Evolutionary conservation across 2,797 vertebrate species (phyloP), one percentile per base, ranked within the genome.

Genomic region (Chelmon rostratus): DNA sequence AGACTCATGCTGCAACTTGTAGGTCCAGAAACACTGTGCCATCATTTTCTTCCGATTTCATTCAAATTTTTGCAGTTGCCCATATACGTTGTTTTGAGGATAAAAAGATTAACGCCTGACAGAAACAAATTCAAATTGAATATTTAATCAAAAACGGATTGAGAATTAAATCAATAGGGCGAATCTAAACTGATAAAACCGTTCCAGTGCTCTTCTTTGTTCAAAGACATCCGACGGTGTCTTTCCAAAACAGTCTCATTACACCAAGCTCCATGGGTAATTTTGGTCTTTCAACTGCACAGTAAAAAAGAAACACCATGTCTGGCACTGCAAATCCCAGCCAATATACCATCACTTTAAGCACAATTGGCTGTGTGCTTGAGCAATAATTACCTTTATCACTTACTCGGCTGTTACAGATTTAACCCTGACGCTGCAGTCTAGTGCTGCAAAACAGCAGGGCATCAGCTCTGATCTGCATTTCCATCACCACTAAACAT

Each of bases 341-440:
- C 46, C 4, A 7, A 46, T 37, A 49, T 8, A 50, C 11, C 23
- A 19, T 67, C 31, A 40, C 6, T 78, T 37, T 15, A 38, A 74
- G 23, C 58, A 64, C n/a, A 65, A 65, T 63, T 52, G 42, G 47
- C 31, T 2, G 23, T 37, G 31, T 64, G 61, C 25, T 67, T 28
- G 25, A 68, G 56, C 59, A 76, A 68, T 76, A 84, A 90, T 86
- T 72, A 85, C 28, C 37, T 52, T 37, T 5, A 49, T 62, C n/a
- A 63, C 69, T 23, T 49, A 47, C 52, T 67, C 23, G 49, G 11
- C 54, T 21, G 69, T 78, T 72, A 73, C 57, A 79, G 69, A 72
- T 82, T 73, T 50, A 42, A 56, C 68, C 57, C 67, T 63, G 76
- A 86, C 38, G 8, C 73, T 75, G 71, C 78, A 83, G 54, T 85